These are phyloP conservation scores for Rallus crepitans DNA, from an alignment of 2,797 vertebrate genomes.

Conservation along the genomic window DNA sequence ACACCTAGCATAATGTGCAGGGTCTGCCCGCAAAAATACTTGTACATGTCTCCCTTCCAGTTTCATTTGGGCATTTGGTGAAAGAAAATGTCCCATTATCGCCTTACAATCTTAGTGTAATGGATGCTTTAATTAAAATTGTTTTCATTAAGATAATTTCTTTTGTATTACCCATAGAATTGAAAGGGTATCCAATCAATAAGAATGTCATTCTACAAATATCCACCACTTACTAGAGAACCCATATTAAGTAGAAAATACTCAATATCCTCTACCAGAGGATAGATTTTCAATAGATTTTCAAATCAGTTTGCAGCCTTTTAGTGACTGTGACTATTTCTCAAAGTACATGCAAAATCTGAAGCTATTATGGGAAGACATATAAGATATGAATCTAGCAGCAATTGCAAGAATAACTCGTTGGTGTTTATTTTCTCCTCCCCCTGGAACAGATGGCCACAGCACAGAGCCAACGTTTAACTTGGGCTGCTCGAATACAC, in stretches of 20 bases:
- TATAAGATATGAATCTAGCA: background rate
- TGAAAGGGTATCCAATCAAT: background rate
- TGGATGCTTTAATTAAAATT: background rate
- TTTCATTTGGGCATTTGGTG: background rate
- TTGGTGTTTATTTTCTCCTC: background rate
- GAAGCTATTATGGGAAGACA: background rate
- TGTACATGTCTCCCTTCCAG: background rate
- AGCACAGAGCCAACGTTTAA: background rate
- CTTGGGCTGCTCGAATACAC: background rate
- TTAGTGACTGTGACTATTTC: background rate
- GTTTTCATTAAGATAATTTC: background rate
- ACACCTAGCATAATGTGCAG: accelerated
- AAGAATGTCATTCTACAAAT: background rate
- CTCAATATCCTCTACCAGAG: background rate
- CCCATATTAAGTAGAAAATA: background rate
- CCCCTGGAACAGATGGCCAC: background rate
- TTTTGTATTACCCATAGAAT: background rate
- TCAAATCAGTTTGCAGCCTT: background rate
- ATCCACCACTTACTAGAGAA: background rate
- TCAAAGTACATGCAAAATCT: background rate
- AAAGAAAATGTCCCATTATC: background rate
- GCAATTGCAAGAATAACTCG: background rate
- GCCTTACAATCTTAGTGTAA: background rate
- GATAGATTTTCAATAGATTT: background rate
- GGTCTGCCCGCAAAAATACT: background rate